Evolutionary conservation across 2,888 invertebrate genomes (phyloP).

Genomic region (Andrena marginata): DNA sequence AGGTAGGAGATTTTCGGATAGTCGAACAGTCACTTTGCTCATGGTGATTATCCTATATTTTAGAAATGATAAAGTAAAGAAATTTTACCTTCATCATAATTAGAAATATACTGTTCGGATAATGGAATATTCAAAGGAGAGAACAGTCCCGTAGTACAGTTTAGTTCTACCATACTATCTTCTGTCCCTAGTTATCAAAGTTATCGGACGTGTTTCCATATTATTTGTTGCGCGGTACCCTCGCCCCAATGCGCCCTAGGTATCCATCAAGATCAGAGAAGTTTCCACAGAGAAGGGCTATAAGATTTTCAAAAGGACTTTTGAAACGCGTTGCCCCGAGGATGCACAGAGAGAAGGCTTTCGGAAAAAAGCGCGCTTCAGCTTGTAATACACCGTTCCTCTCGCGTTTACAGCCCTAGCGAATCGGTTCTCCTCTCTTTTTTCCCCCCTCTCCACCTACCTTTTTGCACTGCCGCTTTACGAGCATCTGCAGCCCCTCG

Average conservation of each 20-base stretch:
- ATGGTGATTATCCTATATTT: no score
- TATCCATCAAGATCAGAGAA: conserved; percentile 53
- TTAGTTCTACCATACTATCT: no score
- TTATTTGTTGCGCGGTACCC: conserved; percentile 39
- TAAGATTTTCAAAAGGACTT: conserved; percentile 55
- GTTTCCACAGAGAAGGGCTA: conserved; percentile 7
- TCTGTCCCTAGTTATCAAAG: no score
- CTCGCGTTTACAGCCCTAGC: conserved; percentile 36
- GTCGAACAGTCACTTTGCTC: no score
- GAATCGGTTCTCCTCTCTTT: conserved; percentile 44
- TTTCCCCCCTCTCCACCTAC: background rate
- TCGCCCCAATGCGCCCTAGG: conserved; percentile 31
- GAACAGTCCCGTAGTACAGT: no score
- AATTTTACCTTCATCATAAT: no score
- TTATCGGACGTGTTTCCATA: background rate
- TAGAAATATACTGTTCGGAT: no score
- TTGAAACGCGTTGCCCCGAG: conserved; percentile 18
- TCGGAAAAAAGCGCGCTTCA: conserved; percentile 47
- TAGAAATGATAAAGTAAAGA: no score
- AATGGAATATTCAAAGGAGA: no score
- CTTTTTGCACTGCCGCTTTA: conserved; percentile 39
- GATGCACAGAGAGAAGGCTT: conserved; percentile 31
- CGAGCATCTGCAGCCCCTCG: conserved; percentile 18
- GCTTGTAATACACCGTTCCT: conserved; percentile 53
- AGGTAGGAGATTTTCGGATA: no score